Evolutionary conservation across 2,888 invertebrate genomes (phyloP).

Genomic region (Drosophila diplacantha): DNA sequence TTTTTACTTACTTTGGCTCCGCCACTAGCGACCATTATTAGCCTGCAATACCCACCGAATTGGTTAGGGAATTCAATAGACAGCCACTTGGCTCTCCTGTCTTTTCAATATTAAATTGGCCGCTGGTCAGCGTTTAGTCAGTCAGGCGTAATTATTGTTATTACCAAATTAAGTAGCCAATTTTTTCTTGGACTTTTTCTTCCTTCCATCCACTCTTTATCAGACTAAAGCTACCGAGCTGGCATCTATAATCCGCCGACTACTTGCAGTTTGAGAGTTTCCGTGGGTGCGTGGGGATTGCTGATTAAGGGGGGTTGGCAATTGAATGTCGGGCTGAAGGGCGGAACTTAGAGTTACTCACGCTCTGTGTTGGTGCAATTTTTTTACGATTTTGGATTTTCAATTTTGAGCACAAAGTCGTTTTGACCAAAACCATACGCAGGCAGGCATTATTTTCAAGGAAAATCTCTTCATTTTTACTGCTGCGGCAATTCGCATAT

Average conservation of each 20-base stretch:
- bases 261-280: slow-evolving; percentile 34
- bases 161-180: slow-evolving; percentile 73
- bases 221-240: slow-evolving; percentile 45
- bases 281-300: slow-evolving; percentile 50
- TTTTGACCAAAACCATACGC: slow-evolving; percentile 62
- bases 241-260: slow-evolving; percentile 60
- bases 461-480: slow-evolving; percentile 73
- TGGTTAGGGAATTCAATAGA: slow-evolving; percentile 48
- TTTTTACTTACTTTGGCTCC: slow-evolving; percentile 11
- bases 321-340: not conserved
- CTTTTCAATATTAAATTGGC: slow-evolving; percentile 56
- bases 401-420: slow-evolving; percentile 69
- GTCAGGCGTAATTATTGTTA: slow-evolving; percentile 71
- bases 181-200: slow-evolving; percentile 54
- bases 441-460: slow-evolving; percentile 67
- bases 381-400: slow-evolving; percentile 54
- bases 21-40: not conserved
- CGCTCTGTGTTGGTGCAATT: slow-evolving; percentile 47
- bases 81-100: slow-evolving; percentile 52
- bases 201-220: slow-evolving; percentile 49
- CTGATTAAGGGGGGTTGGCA: slow-evolving; percentile 1
- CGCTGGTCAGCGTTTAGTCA: slow-evolving; percentile 69
- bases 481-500: slow-evolving; percentile 56
- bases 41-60: slow-evolving; percentile 21
- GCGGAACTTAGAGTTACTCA: slow-evolving; percentile 55